These are phyloP conservation scores for Sisyra nigra DNA, from an alignment of 2,888 invertebrate genomes.

Conservation along the genomic window DNA sequence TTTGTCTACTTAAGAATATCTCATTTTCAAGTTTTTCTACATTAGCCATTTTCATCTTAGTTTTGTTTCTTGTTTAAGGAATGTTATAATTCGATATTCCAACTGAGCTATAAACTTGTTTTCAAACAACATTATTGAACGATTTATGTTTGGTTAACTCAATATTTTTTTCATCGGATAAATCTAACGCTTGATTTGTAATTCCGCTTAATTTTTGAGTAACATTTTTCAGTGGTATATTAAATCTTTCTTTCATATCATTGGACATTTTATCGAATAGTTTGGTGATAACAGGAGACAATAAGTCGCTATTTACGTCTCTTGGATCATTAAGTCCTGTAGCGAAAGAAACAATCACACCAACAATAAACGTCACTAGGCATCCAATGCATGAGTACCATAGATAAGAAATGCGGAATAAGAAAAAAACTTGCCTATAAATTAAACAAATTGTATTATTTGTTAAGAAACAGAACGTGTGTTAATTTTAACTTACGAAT, in stretches of 20 bases:
- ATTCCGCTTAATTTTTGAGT: background rate
- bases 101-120: too few species aligned
- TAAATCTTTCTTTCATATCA: conserved; percentile 26
- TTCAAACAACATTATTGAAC: too few species aligned
- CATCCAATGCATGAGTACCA: conserved; percentile 83
- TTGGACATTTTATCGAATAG: conserved; percentile 35
- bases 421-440: conserved; percentile 20
- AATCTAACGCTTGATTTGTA: background rate
- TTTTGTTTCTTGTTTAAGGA: too few species aligned
- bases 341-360: conserved; percentile 51
- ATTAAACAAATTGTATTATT: conserved; percentile 6
- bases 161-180: conserved; percentile 1
- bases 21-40: too few species aligned
- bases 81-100: too few species aligned
- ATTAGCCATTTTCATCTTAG: too few species aligned
- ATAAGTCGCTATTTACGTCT: conserved; percentile 44
- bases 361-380: conserved; percentile 51
- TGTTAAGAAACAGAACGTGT: too few species aligned
- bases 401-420: conserved; percentile 71
- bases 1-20: too few species aligned
- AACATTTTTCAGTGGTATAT: conserved; percentile 18
- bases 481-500: conserved; percentile 4
- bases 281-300: conserved; percentile 46
- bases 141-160: too few species aligned
- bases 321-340: conserved; percentile 45